phyloP scores from a whole-genome alignment of 2,888 invertebrate species.

The Pristionchus exspectatus region DNA sequence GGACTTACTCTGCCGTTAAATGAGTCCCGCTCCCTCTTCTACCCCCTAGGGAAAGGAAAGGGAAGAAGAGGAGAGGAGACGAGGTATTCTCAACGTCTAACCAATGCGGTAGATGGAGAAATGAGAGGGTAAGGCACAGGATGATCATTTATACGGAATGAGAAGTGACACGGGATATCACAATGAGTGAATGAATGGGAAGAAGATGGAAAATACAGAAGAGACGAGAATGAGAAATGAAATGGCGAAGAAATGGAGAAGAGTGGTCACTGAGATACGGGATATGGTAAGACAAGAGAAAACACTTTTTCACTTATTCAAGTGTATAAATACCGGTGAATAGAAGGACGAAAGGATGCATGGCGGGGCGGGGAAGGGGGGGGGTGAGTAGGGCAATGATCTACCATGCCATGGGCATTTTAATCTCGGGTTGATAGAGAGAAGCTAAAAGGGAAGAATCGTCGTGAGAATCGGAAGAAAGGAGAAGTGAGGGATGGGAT shows the following conservation, averaged over 20 bases:
- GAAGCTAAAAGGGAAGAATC: background rate
- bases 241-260: background rate
- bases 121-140: background rate
- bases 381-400: background rate
- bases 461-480: conserved; percentile 5
- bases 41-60: conserved; percentile 19
- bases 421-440: background rate
- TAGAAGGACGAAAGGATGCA: background rate
- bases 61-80: background rate
- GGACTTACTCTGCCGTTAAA: conserved; percentile 48
- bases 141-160: conserved; percentile 25
- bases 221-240: background rate
- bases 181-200: conserved; percentile 3
- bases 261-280: background rate
- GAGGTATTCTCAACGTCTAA: background rate
- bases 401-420: background rate
- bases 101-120: conserved; percentile 39
- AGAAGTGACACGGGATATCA: conserved; percentile 22
- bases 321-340: background rate
- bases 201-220: background rate
- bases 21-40: background rate
- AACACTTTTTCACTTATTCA: background rate
- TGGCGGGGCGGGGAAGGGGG: background rate
- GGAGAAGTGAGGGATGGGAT: conserved; percentile 26
- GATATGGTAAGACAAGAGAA: conserved; percentile 43